Evolutionary conservation across 2,113 vertebrate genomes (phyloP), one percentile per base, ranked within the genome.

Genomic region (Phalacrocorax pelagicus): DNA sequence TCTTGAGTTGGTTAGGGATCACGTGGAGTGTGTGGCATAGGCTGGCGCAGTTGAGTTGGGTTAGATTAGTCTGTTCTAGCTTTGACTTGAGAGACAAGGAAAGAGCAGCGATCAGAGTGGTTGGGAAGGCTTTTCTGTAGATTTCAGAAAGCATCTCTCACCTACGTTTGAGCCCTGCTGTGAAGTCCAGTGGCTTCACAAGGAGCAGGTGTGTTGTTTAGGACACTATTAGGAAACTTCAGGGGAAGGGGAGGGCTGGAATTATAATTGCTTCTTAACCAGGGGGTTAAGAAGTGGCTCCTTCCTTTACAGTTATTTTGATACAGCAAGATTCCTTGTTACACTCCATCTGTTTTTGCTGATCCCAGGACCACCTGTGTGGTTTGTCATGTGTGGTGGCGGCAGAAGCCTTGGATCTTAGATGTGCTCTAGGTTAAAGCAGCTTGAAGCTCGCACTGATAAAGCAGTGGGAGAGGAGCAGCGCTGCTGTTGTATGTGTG

Each of bases 401-500:
- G 30, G 27, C 47, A 59, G 83, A 73, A 78, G 38, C 32, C 30
- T 66, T 73, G 44, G 27, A 27, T 69, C 40, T 80, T 32, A 51
- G 47, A 40, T 0, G 1, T 6, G 34, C 55, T 40, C 34, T 38
- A 54, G 49, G 40, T 38, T 54, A 22, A 61, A 46, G 70, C 6
- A 4, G 11, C 46, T 67, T 46, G 46, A 67, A 69, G 38, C 14
- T 44, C 4, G 1, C 54, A 14, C 21, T 51, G 34, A 30, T 65
- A 47, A 42, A 75, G 42, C 36, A 27, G 15, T 30, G 75, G 70
- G 19, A 65, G 65, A 85, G 38, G 22, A 88, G 49, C 21, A 63
- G 13, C 49, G 75, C 21, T 9, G 7, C 0, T 29, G 52, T 23
- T 57, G 22, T 21, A 47, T 1, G 0, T 3, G 27, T 24, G 59